Evolutionary conservation across 2,888 invertebrate genomes (phyloP).

Genomic region (Idaea biselata): DNA sequence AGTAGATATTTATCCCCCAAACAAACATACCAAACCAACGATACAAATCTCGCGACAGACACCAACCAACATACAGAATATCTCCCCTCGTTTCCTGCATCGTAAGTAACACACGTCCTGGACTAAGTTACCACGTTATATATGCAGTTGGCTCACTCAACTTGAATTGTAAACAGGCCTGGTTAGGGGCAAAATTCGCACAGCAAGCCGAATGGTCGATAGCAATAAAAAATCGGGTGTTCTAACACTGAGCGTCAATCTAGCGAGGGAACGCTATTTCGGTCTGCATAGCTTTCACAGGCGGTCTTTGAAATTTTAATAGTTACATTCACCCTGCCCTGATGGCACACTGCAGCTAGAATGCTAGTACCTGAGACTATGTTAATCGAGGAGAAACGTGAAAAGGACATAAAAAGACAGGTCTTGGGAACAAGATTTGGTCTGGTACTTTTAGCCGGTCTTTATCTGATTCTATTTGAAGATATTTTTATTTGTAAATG

Average conservation of each 20-base stretch:
- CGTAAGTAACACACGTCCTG: constrained; percentile 64
- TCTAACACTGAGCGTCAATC: constrained; percentile 58
- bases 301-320: constrained; percentile 79
- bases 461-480: constrained; percentile 4
- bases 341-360: constrained; percentile 62
- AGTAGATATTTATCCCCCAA: constrained; percentile 41
- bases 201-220: constrained; percentile 27
- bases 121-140: constrained; percentile 47
- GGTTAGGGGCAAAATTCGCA: constrained; percentile 53
- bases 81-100: constrained; percentile 74
- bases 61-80: constrained; percentile 56
- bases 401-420: constrained; percentile 45
- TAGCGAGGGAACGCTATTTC: constrained; percentile 68
- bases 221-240: constrained; percentile 41
- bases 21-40: constrained; percentile 43
- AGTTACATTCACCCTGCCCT: constrained; percentile 75
- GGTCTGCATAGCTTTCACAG: constrained; percentile 67
- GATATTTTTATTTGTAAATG: background rate
- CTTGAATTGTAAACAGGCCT: constrained; percentile 24
- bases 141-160: constrained; percentile 29
- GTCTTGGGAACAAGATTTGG: constrained; percentile 26
- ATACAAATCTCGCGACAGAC: constrained; percentile 66
- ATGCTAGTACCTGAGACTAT: constrained; percentile 37
- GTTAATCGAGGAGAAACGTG: constrained; percentile 44
- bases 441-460: constrained; percentile 6